Evolutionary conservation across 2,888 invertebrate genomes (phyloP).

Genomic region (Lasioglossum morio): DNA sequence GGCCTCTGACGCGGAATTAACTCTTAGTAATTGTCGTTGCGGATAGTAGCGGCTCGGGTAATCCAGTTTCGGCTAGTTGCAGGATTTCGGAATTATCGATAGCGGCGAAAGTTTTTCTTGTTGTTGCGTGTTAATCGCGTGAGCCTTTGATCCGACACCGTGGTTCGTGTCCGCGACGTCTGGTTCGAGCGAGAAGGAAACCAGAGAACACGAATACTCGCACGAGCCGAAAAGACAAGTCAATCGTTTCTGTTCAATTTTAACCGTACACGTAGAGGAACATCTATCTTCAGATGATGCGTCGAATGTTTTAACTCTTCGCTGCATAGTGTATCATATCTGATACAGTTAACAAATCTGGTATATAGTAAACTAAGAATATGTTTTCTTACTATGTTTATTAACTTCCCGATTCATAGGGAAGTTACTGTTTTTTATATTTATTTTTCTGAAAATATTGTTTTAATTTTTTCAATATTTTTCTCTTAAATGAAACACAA

Average conservation of each 20-base stretch:
- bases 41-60: constrained; percentile 24
- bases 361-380: too few species aligned
- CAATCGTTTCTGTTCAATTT: neutral
- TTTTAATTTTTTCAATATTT: too few species aligned
- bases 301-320: too few species aligned
- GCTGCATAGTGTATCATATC: too few species aligned
- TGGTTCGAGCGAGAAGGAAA: neutral
- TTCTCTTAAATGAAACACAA: too few species aligned
- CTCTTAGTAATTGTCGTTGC: constrained; percentile 32
- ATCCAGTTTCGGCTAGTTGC: constrained; percentile 21
- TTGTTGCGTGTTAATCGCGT: neutral
- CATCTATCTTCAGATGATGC: too few species aligned
- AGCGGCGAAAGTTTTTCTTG: neutral
- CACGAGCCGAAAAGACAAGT: neutral
- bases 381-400: too few species aligned
- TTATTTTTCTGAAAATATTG: too few species aligned
- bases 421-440: too few species aligned
- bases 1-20: constrained; percentile 38
- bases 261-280: neutral
- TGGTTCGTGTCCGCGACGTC: too few species aligned
- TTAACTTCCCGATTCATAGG: too few species aligned
- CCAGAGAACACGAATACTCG: neutral
- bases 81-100: neutral
- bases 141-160: neutral
- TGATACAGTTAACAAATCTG: too few species aligned